Percentiles rank a stretch among this genome's conserved stretches.
These are phyloP conservation scores for Protomyctophum bolini DNA, from an alignment of 2,113 vertebrate species.

Conservation along the genomic window DNA sequence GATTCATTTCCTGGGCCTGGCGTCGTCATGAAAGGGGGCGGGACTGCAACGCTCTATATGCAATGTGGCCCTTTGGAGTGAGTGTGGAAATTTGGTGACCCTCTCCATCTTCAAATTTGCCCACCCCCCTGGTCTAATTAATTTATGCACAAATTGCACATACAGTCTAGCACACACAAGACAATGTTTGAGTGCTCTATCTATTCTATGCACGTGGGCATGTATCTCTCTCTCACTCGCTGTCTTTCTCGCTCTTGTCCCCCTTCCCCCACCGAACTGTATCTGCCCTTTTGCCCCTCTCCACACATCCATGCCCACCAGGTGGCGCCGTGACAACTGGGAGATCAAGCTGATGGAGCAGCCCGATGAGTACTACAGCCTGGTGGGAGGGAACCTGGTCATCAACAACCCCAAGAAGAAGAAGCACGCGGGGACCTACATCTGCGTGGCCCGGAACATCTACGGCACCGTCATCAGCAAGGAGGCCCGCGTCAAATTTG, in stretches of 20 bases:
- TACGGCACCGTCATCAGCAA: slow-evolving; percentile 94
- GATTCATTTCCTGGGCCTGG: too few species aligned
- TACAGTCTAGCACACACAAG: too few species aligned
- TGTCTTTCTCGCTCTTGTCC: neutral
- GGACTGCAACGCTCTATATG: too few species aligned
- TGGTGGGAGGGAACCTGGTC: slow-evolving; percentile 94
- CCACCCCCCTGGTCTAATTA: too few species aligned
- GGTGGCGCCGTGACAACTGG: slow-evolving; percentile 94
- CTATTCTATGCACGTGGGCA: too few species aligned
- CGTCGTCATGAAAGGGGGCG: too few species aligned
- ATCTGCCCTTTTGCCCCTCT: neutral
- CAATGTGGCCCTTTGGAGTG: too few species aligned
- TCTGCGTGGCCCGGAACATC: slow-evolving; percentile 89
- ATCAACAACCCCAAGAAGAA: slow-evolving; percentile 92
- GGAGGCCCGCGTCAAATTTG: slow-evolving; percentile 91
- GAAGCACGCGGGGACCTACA: slow-evolving; percentile 89
- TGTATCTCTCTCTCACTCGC: neutral
- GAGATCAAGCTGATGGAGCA: slow-evolving; percentile 91
- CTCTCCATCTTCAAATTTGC: too few species aligned
- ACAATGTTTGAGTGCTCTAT: too few species aligned
- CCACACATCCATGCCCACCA: slow-evolving; percentile 48
- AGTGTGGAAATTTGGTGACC: too few species aligned
- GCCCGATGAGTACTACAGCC: slow-evolving; percentile 89
- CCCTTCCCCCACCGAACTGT: neutral
- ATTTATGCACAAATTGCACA: too few species aligned